phyloP scores from a whole-genome alignment of 2,797 vertebrate genomes.

The Microtus obscurus region DNA sequence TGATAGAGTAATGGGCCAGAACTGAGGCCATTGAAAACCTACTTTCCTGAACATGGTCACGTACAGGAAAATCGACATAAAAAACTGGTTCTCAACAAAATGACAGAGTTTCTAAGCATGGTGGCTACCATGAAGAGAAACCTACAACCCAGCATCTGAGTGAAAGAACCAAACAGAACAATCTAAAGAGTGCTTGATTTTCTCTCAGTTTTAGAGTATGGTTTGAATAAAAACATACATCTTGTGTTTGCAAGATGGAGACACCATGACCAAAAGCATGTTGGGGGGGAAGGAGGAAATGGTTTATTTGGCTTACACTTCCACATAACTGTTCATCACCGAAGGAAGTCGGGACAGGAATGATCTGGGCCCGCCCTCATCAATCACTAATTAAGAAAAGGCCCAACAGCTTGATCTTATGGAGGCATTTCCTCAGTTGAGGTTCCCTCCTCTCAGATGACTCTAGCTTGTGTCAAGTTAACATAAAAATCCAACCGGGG shows the following conservation, averaged over 20 bases:
- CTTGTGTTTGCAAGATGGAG: background rate
- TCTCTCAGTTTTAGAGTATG: background rate
- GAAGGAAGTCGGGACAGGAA: no score
- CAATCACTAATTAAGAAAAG: no score
- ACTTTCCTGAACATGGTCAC: background rate
- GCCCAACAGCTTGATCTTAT: no score
- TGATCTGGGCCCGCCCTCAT: no score
- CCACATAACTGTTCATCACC: no score
- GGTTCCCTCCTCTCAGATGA: no score
- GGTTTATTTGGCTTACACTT: background rate
- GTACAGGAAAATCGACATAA: background rate
- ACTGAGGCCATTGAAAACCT: background rate
- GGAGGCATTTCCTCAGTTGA: no score
- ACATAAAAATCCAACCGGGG: background rate
- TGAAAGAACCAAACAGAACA: constrained; percentile 31
- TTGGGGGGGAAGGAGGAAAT: background rate
- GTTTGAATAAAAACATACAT: background rate
- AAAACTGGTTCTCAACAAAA: background rate
- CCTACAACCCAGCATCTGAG: background rate
- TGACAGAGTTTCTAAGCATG: background rate
- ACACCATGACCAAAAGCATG: background rate
- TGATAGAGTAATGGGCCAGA: background rate
- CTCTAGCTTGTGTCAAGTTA: background rate
- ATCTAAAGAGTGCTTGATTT: background rate
- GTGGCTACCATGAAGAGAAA: background rate